Base-by-base conservation (phyloP, 2,113 vertebrate genomes). In the Gallinago paraguaiae region DNA sequence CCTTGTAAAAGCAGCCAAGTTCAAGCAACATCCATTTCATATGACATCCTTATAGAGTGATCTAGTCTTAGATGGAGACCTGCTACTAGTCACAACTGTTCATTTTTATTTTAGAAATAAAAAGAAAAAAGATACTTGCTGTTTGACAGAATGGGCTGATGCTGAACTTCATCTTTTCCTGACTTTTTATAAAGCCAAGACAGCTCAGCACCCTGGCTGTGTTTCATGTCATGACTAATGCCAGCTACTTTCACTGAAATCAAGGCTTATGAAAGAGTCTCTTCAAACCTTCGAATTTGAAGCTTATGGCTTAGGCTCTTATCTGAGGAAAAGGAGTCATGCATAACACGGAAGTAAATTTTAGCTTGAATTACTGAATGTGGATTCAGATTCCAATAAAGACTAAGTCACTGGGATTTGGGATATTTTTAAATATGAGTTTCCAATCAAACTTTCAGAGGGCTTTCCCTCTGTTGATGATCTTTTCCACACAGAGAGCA, bases 381-480 rank as follows among this genome's bases (percentile, higher is more conserved):
- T n/a, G n/a, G 43, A 72, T 41, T 86, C 71, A 86, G 65, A 86
- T 65, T 80, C 50, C 86, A 89, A 51, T 80, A 59, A 95, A 91
- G 94, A 53, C 24, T 30, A 91, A 53, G 15, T 53, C 69, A 51
- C 19, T 54, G 68, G 69, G 22, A 82, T 76, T 92, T 82, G 50
- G 45, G 41, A 61, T 90, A 69, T 77, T 90, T 88, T 96, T 79
- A 91, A 97, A 96, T 54, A 78, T 43, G 50, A 56, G 4, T 71
- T 97, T 91, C 74, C 88, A 95, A 93, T 82, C n/a, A 83, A 97
- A 76, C 43, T 91, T n/a, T n/a, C n/a, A n/a, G n/a, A n/a, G n/a
- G n/a, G 22, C 51, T 96, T 88, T 88, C 64, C 79, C 48, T 92
- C 68, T 69, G 13, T 71, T 94, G 75, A 37, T 7, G 41, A 45